A percentile compares a stretch with the other conserved stretches of the same genome.
Evolutionary conservation across 1,140 invertebrate species (phyloP).

Genomic region (Lithobius niger): DNA sequence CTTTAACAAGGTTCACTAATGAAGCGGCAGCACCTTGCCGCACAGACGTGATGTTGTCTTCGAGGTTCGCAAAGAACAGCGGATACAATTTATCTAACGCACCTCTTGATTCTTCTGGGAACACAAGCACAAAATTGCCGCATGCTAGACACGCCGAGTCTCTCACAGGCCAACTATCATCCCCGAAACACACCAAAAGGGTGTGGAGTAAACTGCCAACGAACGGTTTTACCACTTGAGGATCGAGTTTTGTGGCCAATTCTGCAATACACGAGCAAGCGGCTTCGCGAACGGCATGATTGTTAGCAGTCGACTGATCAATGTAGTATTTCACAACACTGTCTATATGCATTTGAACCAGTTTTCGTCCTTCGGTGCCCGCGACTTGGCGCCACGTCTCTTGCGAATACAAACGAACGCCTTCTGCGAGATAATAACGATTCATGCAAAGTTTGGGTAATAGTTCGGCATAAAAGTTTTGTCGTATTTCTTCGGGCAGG

Average conservation of each 20-base stretch:
- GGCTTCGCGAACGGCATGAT: constrained; percentile 44
- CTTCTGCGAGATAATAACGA: constrained; percentile 45
- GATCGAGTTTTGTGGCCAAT: constrained; percentile 38
- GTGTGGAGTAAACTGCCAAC: constrained; percentile 34
- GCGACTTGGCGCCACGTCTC: constrained; percentile 41
- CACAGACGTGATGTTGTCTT: constrained; percentile 42
- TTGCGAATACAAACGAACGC: constrained; percentile 42
- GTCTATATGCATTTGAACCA: constrained; percentile 39
- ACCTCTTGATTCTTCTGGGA: constrained; percentile 36
- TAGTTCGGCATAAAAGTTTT: constrained; percentile 35
- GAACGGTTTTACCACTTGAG: constrained; percentile 30
- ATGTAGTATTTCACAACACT: constrained; percentile 39
- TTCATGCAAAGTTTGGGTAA: constrained; percentile 43
- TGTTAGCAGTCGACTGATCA: constrained; percentile 37
- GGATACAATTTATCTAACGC: constrained; percentile 34
- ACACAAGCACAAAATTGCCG: constrained; percentile 40
- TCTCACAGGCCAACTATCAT: constrained; percentile 45
- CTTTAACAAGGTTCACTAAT: constrained; percentile 36
- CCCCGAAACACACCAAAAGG: constrained; percentile 38
- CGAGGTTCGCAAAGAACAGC: constrained; percentile 39
- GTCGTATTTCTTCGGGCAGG: constrained; percentile 31
- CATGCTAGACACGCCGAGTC: constrained; percentile 45
- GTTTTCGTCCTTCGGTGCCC: constrained; percentile 32
- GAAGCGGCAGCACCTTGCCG: constrained; percentile 41
- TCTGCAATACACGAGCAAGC: constrained; percentile 45